Base-by-base conservation (phyloP, 2,113 vertebrate species). In the Sylvilagus bachmani region DNA sequence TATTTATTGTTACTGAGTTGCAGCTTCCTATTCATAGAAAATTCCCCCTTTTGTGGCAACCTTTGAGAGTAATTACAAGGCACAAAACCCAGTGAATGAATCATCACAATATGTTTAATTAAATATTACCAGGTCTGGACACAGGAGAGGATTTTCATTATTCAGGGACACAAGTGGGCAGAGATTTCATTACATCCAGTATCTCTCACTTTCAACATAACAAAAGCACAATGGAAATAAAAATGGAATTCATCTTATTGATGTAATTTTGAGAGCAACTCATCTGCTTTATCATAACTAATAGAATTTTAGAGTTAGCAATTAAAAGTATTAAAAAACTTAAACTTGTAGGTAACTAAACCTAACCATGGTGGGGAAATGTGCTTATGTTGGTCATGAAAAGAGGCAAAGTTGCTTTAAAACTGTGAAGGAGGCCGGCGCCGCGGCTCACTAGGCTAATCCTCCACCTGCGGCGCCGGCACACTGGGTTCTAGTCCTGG, bases 71-170 rank as follows among this genome's bases (percentile, higher is more conserved):
- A 97, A 96, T 95, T 88, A 93, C 80, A 90, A 96, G 71, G 62
- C 67, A 81, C 62, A 66, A 92, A 95, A 93, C 25, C 51, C 44
- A 81, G 83, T 53, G 92, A 97, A 73, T 84, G 93, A 90, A 89
- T 93, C 77, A 74, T 96, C 92, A 88, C 83, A 95, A 96, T 88
- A 93, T 82, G 94, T 91, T 95, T 62, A 96, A 97, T 96, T 97
- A 97, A 96, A 95, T 97, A 96, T 95, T 62, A 62, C 84, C 87
- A 55, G 38, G 62, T 96, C 78, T 82, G 70, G 71, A 74, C 75
- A 94, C 96, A 86, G 33, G 87, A 95, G 89, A 88, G 69, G 25
- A 13, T 80, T 96, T 82, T 90, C 93, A 95, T 96, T 96, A 92
- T 90, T 96, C 44, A 25, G 36, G 78, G 84, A 86, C 89, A 82